These are phyloP conservation scores for Poeciliopsis infans DNA, from an alignment of 2,797 vertebrate genomes.

Conservation along the genomic window DNA sequence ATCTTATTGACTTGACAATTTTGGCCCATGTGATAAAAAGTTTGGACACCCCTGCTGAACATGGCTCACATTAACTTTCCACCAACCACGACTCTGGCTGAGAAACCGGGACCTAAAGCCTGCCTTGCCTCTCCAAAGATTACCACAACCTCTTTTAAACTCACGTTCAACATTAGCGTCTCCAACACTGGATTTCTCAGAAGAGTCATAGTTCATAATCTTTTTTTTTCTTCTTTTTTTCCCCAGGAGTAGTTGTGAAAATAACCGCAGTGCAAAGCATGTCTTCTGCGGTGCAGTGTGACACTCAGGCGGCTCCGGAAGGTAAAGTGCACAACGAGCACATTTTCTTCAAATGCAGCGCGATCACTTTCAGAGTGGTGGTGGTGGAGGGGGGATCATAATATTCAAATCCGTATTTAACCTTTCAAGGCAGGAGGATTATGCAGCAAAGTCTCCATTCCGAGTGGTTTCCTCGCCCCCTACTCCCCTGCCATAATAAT, in stretches of 20 bases:
- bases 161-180: slow-evolving; percentile 43
- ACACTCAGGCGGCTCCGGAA: slow-evolving; percentile 59
- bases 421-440: slow-evolving; percentile 84
- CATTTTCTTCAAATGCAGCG: slow-evolving; percentile 73
- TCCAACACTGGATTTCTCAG: slow-evolving; percentile 38
- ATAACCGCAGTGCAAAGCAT: slow-evolving; percentile 52
- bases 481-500: slow-evolving; percentile 84
- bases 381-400: slow-evolving; percentile 68
- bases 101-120: slow-evolving; percentile 34
- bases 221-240: slow-evolving; percentile 1
- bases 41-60: neutral
- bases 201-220: slow-evolving; percentile 47
- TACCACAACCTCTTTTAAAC: slow-evolving; percentile 46
- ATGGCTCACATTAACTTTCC: slow-evolving; percentile 23
- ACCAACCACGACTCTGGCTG: slow-evolving; percentile 26
- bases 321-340: slow-evolving; percentile 79
- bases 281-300: slow-evolving; percentile 56
- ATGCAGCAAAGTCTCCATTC: slow-evolving; percentile 83
- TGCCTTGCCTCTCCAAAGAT: slow-evolving; percentile 43
- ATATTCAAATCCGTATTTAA: slow-evolving; percentile 87
- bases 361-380: slow-evolving; percentile 76
- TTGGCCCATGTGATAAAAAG: too few species aligned
- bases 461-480: slow-evolving; percentile 76
- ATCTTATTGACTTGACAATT: too few species aligned
- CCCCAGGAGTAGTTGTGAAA: slow-evolving; percentile 42